Percentiles rank a stretch among this genome's conserved stretches.
Conservation (phyloP, 2,113 vertebrate species). For the Asarcornis scutulata region DNA sequence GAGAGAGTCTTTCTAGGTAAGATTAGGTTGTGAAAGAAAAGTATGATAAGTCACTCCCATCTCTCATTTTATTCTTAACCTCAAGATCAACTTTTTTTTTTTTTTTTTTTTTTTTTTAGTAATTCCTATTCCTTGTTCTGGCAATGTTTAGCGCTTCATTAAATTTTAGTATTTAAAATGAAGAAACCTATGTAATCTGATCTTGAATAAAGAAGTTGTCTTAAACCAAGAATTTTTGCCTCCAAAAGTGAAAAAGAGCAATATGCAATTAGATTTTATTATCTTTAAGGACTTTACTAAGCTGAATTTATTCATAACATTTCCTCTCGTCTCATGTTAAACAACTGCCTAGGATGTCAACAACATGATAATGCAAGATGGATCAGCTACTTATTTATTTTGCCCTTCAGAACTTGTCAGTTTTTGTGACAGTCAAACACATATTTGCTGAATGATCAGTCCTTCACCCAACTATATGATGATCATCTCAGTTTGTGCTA, state of each 20-base stretch:
- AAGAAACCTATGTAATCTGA: background rate
- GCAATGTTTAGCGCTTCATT: background rate
- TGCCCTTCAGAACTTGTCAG: background rate
- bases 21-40: background rate
- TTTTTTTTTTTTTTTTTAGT: background rate
- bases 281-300: background rate
- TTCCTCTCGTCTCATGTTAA: background rate
- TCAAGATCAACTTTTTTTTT: background rate
- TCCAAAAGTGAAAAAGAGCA: background rate
- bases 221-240: background rate
- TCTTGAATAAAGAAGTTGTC: background rate
- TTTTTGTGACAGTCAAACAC: too few species aligned
- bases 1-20: background rate
- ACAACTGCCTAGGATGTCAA: background rate
- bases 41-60: background rate
- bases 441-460: background rate
- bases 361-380: background rate
- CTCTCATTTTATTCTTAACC: background rate
- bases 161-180: background rate
- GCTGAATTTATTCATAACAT: background rate
- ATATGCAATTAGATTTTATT: background rate
- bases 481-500: background rate
- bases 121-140: background rate
- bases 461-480: background rate
- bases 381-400: background rate